Conservation (phyloP, 2,113 vertebrate species). For the Sinocyclocheilus anshuiensis region DNA sequence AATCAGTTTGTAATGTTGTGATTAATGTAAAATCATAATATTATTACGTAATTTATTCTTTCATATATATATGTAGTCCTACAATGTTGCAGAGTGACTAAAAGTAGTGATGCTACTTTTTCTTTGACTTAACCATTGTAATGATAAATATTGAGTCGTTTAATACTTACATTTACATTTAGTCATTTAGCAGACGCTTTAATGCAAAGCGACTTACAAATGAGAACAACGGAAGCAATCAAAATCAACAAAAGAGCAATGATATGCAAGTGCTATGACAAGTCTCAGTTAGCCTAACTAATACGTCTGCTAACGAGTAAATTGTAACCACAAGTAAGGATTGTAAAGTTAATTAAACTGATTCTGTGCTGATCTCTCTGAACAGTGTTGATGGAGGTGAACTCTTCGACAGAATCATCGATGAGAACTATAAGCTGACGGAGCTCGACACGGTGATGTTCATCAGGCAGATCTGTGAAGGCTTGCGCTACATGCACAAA, state of each 20-base stretch:
- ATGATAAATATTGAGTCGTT: neutral
- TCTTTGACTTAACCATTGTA: neutral
- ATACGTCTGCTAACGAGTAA: neutral
- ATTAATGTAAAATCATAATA: too few relatives aligned
- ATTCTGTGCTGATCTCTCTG: neutral
- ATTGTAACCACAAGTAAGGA: neutral
- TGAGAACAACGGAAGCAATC: too few relatives aligned
- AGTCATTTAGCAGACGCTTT: too few relatives aligned
- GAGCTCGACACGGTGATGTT: conserved; percentile 91
- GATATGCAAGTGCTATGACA: too few relatives aligned
- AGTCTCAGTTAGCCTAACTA: neutral
- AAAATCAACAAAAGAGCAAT: too few relatives aligned
- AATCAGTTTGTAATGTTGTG: too few relatives aligned
- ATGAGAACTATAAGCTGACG: conserved; percentile 92
- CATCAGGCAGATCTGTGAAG: conserved; percentile 95
- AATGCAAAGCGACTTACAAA: too few relatives aligned
- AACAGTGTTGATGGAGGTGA: conserved; percentile 78
- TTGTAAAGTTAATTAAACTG: neutral
- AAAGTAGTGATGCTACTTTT: neutral
- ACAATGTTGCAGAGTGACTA: neutral
- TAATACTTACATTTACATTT: neutral
- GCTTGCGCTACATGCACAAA: conserved; percentile 94
- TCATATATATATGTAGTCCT: too few relatives aligned
- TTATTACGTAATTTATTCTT: too few relatives aligned
- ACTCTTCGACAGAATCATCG: conserved; percentile 89